A percentile compares a stretch with the other conserved stretches of the same genome.
Evolutionary conservation across 2,797 vertebrate species (phyloP).

Genomic region (Helicolenus hilgendorfi): DNA sequence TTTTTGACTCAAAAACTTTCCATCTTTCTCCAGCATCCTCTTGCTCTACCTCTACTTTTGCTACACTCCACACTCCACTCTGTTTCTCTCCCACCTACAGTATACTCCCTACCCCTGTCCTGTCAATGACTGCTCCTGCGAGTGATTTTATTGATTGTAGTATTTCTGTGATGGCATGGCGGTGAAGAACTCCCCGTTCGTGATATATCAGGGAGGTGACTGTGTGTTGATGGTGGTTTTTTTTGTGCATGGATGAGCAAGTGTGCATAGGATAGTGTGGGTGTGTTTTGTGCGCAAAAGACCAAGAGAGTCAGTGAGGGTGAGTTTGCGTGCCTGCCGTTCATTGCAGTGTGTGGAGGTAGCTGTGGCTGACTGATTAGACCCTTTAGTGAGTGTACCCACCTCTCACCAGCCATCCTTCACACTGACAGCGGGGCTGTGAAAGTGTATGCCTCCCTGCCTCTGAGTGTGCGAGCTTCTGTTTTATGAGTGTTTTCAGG

Average conservation of each 20-base stretch:
- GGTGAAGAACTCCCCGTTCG: not conserved
- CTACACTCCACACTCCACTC: not conserved
- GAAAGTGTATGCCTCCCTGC: conserved; percentile 19
- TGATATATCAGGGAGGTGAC: not conserved
- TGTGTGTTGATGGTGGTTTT: conserved; percentile 1
- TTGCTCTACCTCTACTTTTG: not conserved
- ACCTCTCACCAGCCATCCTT: conserved; percentile 67
- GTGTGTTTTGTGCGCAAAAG: not conserved
- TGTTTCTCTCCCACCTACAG: not conserved
- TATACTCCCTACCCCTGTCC: conserved; percentile 2
- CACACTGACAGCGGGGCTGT: conserved; percentile 64
- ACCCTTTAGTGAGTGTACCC: conserved; percentile 70
- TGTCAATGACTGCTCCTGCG: conserved; percentile 14
- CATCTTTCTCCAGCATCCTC: not conserved
- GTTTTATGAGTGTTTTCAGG: conserved; percentile 31
- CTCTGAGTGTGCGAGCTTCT: not conserved
- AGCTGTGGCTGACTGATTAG: conserved; percentile 70
- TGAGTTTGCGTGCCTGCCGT: not conserved
- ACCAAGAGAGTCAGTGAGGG: not conserved
- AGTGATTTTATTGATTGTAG: conserved; percentile 40
- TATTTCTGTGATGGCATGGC: conserved; percentile 1
- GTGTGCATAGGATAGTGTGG: not conserved
- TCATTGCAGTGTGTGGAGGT: conserved; percentile 16
- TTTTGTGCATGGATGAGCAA: not conserved
- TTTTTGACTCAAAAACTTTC: not conserved